phyloP scores from a whole-genome alignment of 2,888 invertebrate species.

The Oscheius sp. region DNA sequence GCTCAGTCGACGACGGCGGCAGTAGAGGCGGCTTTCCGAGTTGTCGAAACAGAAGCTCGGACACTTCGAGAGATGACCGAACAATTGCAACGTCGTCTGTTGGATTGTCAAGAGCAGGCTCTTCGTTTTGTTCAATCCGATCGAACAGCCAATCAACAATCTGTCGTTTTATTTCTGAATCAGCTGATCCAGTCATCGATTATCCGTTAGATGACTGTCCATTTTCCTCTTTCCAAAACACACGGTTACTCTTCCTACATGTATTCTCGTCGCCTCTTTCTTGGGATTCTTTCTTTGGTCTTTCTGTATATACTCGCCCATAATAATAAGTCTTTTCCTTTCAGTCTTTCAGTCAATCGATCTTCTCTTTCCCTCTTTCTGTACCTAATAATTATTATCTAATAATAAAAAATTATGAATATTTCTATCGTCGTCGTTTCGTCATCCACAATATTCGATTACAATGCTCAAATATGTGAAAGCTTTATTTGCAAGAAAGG shows the following conservation, averaged over 20 bases:
- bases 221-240: not conserved
- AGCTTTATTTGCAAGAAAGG: not conserved
- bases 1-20: constrained; percentile 39
- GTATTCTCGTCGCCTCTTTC: too few relatives aligned
- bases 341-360: too few relatives aligned
- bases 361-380: too few relatives aligned
- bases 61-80: constrained; percentile 50
- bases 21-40: constrained; percentile 41
- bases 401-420: too few relatives aligned
- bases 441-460: not conserved
- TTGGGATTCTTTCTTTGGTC: constrained; percentile 18
- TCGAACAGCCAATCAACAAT: constrained; percentile 30
- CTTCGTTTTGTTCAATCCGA: constrained; percentile 42
- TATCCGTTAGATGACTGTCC: constrained; percentile 27
- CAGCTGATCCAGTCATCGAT: constrained; percentile 47
- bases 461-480: not conserved
- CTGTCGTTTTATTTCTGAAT: constrained; percentile 44
- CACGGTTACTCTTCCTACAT: constrained; percentile 33
- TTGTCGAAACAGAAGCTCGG: constrained; percentile 39
- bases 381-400: too few relatives aligned
- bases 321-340: not conserved
- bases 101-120: constrained; percentile 48
- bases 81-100: constrained; percentile 45
- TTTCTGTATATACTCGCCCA: constrained; percentile 4
- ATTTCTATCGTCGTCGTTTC: too few relatives aligned